These are phyloP conservation scores for Nesogale talazaci DNA, from an alignment of 2,113 vertebrate species.

Conservation along the genomic window DNA sequence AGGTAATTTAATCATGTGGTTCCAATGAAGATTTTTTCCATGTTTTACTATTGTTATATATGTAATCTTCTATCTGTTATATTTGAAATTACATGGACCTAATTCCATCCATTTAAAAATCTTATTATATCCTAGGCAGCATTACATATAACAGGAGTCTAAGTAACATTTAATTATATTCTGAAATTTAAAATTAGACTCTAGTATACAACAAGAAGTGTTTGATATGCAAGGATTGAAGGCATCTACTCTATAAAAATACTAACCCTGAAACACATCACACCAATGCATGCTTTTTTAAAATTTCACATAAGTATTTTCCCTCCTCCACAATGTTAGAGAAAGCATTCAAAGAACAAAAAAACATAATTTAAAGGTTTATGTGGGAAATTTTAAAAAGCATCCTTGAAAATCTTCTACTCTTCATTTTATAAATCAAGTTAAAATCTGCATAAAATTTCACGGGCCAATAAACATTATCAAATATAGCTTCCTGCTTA, in stretches of 20 bases:
- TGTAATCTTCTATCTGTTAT: background rate
- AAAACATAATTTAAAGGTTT: slow-evolving; percentile 8
- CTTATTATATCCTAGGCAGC: background rate
- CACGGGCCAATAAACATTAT: slow-evolving; percentile 16
- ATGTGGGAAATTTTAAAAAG: slow-evolving; percentile 7
- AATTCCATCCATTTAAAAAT: background rate
- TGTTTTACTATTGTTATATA: background rate
- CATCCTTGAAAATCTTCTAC: background rate
- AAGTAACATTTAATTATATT: background rate
- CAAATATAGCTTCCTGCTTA: background rate
- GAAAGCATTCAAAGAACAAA: background rate
- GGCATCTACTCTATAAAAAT: slow-evolving; percentile 7
- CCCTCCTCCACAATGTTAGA: background rate
- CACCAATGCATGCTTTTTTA: background rate
- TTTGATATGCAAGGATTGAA: background rate
- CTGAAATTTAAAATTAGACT: slow-evolving; percentile 15
- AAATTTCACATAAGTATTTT: background rate
- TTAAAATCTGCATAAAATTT: slow-evolving; percentile 21
- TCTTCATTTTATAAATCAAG: background rate
- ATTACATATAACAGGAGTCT: background rate
- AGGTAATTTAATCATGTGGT: slow-evolving; percentile 7
- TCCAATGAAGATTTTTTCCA: background rate
- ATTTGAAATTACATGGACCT: background rate
- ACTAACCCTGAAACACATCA: background rate
- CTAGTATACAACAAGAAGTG: background rate